Base-by-base conservation (phyloP, 2,888 invertebrate genomes). In the Unio delphinus region DNA sequence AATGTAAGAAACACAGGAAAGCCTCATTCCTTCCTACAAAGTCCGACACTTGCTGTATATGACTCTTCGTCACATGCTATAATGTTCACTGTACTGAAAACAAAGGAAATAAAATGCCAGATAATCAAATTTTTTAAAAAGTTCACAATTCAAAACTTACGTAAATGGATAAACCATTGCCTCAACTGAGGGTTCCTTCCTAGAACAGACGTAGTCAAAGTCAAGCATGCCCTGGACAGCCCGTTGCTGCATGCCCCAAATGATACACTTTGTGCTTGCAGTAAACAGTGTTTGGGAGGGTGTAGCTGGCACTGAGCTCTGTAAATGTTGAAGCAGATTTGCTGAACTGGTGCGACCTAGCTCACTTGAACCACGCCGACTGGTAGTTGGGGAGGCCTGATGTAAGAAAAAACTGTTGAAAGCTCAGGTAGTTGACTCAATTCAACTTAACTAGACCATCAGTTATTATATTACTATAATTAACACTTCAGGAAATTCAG, bases 241-340 rank as follows among this genome's bases (percentile, higher is more conserved):
- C 73, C 98, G 92, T 62, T 95, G 95, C 92, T 99, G 99, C 97
- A 99, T 98, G 75, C 99, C 99, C 99, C 99, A 99, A 28, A 99
- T 95, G 86, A 99, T 97, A 17, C 98, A 94, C 89, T 95, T 96
- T 18, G 98, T 98, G 73, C 93, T 92, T 78, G 93, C 93, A n/a
- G 92, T 93, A 91, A 98, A 97, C 75, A 97, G 92, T 34, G 94
- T 93, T 68, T 61, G 57, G 1, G 75, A 68, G 30, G 61, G 64
- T 15, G 56, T 23, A 26, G 58, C 55, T 6, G 64, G 74, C 26
- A 65, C 66, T n/a, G 70, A 55, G 18, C 67, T 60, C 28, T 62
- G 30, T 45, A 58, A 20, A 26, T 69, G 67, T 1, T 61, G 61
- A 3, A 68, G 68, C 4, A 60, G 34, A 18, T 55, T 64, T 11